Percentiles rank a stretch among this genome's conserved stretches.
These are phyloP conservation scores for Pangasianodon hypophthalmus DNA, from an alignment of 2,113 vertebrate genomes.

Conservation along the genomic window DNA sequence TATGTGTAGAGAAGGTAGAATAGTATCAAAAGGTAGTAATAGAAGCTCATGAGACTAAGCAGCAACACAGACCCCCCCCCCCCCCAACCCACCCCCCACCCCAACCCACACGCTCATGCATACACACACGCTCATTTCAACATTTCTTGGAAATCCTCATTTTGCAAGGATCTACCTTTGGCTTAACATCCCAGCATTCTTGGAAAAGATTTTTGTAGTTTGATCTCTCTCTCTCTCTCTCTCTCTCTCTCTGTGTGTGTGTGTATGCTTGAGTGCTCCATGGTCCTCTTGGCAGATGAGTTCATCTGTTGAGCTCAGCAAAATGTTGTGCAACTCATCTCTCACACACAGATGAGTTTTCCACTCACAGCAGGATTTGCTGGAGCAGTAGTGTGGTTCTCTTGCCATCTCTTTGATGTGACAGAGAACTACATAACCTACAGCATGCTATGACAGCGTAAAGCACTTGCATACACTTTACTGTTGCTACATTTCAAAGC, in stretches of 20 bases:
- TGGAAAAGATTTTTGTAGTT: constrained; percentile 18
- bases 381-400: constrained; percentile 2
- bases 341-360: constrained; percentile 39
- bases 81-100: neutral
- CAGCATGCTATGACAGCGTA: neutral
- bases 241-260: constrained; percentile 7
- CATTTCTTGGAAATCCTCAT: constrained; percentile 1
- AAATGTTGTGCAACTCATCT: constrained; percentile 41
- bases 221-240: constrained; percentile 17
- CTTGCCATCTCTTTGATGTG: neutral
- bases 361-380: constrained; percentile 32
- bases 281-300: constrained; percentile 46
- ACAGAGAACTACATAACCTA: neutral
- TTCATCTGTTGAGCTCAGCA: constrained; percentile 54
- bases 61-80: neutral
- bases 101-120: neutral
- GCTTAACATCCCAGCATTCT: neutral
- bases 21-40: neutral
- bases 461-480: neutral
- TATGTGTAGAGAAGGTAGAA: neutral
- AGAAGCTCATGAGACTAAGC: neutral
- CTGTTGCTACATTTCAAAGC: neutral
- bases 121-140: neutral
- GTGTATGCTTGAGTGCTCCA: constrained; percentile 6
- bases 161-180: neutral